Percentiles rank a stretch among this genome's conserved stretches.
Evolutionary conservation across 2,888 invertebrate genomes (phyloP).

Genomic region (Ophion slaviceki): DNA sequence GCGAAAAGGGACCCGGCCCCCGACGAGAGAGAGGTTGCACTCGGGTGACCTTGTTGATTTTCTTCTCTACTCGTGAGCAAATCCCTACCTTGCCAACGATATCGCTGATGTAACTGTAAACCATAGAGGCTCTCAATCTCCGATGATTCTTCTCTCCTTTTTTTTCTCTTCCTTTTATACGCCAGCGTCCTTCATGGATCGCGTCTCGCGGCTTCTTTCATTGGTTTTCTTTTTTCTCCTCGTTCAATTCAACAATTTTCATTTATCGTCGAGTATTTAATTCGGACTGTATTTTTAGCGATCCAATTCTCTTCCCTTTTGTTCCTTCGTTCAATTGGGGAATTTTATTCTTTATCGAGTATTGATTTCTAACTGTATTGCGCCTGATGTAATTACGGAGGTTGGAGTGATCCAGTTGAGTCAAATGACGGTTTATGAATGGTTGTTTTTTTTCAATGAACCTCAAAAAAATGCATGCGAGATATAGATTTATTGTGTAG

Average conservation of each 20-base stretch:
- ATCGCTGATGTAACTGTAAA: conserved; percentile 81
- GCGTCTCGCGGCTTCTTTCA: background rate
- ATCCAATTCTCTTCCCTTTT: background rate
- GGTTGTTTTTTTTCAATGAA: too few relatives aligned
- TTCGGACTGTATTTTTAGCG: background rate
- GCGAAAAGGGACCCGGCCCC: conserved; percentile 67
- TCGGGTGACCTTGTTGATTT: conserved; percentile 81
- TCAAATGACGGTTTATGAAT: too few relatives aligned
- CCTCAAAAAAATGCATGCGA: too few relatives aligned
- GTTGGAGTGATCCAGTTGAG: too few relatives aligned
- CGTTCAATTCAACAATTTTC: background rate
- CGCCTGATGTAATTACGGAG: too few relatives aligned
- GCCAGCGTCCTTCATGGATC: background rate
- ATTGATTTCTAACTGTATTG: too few relatives aligned
- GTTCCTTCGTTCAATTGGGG: too few relatives aligned
- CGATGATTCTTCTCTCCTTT: conserved; percentile 13
- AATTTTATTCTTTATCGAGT: too few relatives aligned
- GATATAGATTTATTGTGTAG: too few relatives aligned
- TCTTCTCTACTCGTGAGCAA: conserved; percentile 75
- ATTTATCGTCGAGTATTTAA: background rate
- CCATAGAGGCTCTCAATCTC: conserved; percentile 79
- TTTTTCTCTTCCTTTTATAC: background rate
- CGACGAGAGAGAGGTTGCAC: conserved; percentile 74
- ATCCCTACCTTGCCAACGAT: conserved; percentile 80
- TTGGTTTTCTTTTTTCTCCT: background rate